Evolutionary conservation across 2,113 vertebrate genomes (phyloP).

Genomic region (Upupa epops): DNA sequence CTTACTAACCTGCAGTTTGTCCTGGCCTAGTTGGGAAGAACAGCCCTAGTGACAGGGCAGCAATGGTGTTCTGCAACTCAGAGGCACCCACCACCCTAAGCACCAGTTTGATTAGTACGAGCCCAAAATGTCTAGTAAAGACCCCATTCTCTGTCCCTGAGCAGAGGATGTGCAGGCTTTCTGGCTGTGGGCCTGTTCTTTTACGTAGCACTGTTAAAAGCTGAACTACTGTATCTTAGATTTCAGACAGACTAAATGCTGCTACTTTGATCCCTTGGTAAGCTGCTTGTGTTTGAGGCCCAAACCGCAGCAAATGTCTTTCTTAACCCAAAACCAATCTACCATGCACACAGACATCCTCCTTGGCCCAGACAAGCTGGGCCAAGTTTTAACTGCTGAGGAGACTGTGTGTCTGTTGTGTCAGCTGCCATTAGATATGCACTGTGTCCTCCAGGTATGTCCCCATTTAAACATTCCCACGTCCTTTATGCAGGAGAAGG

Average conservation of each 20-base stretch:
- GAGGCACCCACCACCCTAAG: background rate
- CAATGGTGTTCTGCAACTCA: background rate
- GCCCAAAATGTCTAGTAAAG: background rate
- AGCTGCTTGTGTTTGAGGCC: conserved; percentile 8
- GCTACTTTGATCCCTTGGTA: conserved; percentile 25
- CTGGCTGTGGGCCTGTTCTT: background rate
- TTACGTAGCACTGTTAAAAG: conserved; percentile 1
- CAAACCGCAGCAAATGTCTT: background rate
- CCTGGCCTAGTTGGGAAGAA: conserved; percentile 80
- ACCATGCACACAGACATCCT: background rate
- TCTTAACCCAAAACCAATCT: background rate
- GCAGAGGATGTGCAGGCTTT: background rate
- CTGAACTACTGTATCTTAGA: conserved; percentile 4
- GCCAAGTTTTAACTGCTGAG: background rate
- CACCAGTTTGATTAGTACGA: background rate
- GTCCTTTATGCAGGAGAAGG: background rate
- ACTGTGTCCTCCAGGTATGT: background rate
- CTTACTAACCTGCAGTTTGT: conserved; percentile 98
- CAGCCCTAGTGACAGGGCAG: background rate
- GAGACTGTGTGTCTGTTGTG: background rate
- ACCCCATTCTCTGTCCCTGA: background rate
- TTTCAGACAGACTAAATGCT: conserved; percentile 31
- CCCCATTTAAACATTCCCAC: background rate
- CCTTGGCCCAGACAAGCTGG: background rate
- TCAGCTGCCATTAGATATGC: background rate